Conservation (phyloP, 2,797 vertebrate species). For the Rhinophrynus dorsalis region DNA sequence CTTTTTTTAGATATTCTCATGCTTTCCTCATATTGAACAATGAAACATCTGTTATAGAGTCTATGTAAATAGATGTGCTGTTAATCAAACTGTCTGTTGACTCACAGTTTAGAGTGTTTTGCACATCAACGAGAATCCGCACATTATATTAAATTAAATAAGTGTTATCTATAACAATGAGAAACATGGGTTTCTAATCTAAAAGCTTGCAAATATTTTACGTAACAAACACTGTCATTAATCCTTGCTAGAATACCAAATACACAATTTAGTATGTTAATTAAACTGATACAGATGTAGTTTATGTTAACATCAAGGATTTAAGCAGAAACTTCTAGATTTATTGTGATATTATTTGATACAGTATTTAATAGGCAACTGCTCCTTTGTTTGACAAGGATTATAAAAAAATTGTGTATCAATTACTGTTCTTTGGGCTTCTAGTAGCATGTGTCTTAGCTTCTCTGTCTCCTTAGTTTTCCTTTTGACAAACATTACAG, state of each 20-base stretch:
- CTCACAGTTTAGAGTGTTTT: constrained; percentile 34
- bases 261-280: constrained; percentile 14
- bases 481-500: too few species aligned
- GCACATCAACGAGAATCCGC: constrained; percentile 32
- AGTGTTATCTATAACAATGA: constrained; percentile 32
- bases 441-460: too few species aligned
- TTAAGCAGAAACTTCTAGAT: too few species aligned
- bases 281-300: neutral
- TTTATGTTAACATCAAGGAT: neutral
- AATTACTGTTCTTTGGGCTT: too few species aligned
- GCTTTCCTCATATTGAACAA: constrained; percentile 37
- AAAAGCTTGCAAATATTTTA: constrained; percentile 31
- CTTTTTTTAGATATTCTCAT: too few species aligned
- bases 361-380: too few species aligned
- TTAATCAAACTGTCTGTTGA: constrained; percentile 45
- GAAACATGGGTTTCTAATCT: constrained; percentile 22
- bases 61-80: constrained; percentile 28
- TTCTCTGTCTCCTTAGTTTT: too few species aligned
- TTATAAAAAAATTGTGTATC: too few species aligned
- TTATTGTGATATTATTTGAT: too few species aligned
- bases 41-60: constrained; percentile 35
- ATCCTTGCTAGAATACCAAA: neutral
- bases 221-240: constrained; percentile 12
- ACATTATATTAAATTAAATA: constrained; percentile 19
- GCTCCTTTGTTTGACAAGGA: too few species aligned